Conservation (phyloP, 2,888 invertebrate genomes). For the Pharmacophagus antenor region DNA sequence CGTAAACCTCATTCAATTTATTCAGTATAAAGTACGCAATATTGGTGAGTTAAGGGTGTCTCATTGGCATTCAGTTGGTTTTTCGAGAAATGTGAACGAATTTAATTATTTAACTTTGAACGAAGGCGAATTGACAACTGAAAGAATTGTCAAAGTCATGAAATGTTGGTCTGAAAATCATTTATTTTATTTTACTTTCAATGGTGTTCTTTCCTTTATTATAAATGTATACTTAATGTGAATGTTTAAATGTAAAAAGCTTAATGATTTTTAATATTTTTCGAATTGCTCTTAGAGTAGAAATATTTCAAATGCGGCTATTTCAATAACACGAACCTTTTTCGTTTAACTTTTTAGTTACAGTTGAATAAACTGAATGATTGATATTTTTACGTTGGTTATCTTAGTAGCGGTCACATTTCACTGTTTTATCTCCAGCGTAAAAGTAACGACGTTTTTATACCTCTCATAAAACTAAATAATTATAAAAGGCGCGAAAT, state of each 20-base stretch:
- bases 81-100: not conserved
- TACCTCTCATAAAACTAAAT: constrained; percentile 11
- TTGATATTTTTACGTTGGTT: constrained; percentile 6
- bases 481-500: constrained; percentile 9
- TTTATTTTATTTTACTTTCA: not conserved
- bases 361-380: constrained; percentile 10
- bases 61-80: not conserved
- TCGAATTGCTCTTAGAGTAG: not conserved
- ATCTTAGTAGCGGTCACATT: not conserved
- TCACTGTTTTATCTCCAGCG: constrained; percentile 3
- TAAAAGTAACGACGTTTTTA: constrained; percentile 21
- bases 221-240: not conserved
- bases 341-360: not conserved
- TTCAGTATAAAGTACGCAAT: not conserved
- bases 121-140: not conserved
- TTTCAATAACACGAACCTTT: not conserved
- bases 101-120: not conserved
- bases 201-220: not conserved
- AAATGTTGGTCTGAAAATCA: not conserved
- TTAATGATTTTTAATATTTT: not conserved
- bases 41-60: not conserved
- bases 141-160: not conserved
- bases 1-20: not conserved
- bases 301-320: not conserved
- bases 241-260: not conserved